Base-by-base conservation (phyloP, 92 coral and sea anemone genomes). In the Phymanthus crucifer region DNA sequence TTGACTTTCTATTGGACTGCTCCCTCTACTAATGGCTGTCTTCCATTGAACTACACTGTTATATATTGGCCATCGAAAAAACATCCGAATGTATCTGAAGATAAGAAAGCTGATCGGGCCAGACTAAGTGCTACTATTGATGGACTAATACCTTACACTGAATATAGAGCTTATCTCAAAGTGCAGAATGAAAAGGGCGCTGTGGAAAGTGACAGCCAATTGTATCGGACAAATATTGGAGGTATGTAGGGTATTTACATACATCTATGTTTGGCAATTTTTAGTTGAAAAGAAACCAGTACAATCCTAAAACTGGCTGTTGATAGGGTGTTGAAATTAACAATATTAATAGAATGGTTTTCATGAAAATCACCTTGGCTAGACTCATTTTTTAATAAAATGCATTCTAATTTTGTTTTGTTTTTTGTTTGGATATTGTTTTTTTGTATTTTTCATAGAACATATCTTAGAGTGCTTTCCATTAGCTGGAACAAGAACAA, bases 141-240 rank as follows among this genome's bases (percentile, higher is more conserved):
- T 54, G 72, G 64, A 13, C 85, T 80, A 1, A 50, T n/a, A 38
- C 78, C 85, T 45, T 33, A 71, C 58, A 50, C 32, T 21, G 26
- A 17, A n/a, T 80, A 80, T 57, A 61, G 3, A 21, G 56, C 72
- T 4, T 72, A 36, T 9, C 21, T 80, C 4, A 21, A 19, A 46
- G 77, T 71, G 18, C 29, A 21, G 11, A 80, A 72, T 72, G 56
- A 7, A 27, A 33, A 18, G 72, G 78, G 72, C 14, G 3, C 9
- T 31, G 70, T 45, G 0, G 9, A 33, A 47, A 17, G 6, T 32
- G 46, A 36, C 3, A 29, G 0, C 19, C 16, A 12, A 12, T 24
- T 23, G 18, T 11, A 54, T 40, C 3, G 3, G 40, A 75, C 79
- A 17, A 19, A 52, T 31, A 19, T 75, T 14, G 79, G 79, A 75